Conservation (phyloP, 2,888 invertebrate species). For the Tolmerus cingulatus region DNA sequence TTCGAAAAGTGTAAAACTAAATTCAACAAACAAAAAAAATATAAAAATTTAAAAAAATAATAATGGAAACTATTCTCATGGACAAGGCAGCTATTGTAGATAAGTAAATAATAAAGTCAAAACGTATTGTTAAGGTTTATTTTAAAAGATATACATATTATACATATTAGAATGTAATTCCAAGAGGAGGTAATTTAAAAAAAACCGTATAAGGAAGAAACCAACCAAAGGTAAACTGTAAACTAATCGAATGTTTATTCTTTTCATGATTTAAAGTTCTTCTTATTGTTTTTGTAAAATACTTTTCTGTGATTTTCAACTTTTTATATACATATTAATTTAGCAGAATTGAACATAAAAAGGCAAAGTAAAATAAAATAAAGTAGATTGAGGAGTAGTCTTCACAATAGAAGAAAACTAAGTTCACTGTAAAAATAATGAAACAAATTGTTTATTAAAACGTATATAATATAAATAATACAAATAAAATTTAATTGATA, state of each 20-base stretch:
- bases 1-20: slow-evolving; percentile 45
- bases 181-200: not conserved
- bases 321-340: slow-evolving; percentile 51
- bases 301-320: slow-evolving; percentile 47
- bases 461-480: slow-evolving; percentile 10
- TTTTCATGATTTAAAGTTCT: not conserved
- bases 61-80: slow-evolving; percentile 59
- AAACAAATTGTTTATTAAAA: slow-evolving; percentile 13
- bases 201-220: slow-evolving; percentile 12
- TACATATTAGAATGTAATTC: slow-evolving; percentile 34
- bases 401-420: slow-evolving; percentile 29
- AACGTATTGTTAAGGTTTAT: slow-evolving; percentile 34
- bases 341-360: slow-evolving; percentile 49
- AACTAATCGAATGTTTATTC: slow-evolving; percentile 5
- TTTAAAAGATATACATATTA: slow-evolving; percentile 42
- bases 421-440: slow-evolving; percentile 33
- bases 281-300: slow-evolving; percentile 29
- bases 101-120: slow-evolving; percentile 54
- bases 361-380: not conserved
- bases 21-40: slow-evolving; percentile 55
- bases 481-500: slow-evolving; percentile 37
- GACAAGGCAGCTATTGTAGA: slow-evolving; percentile 64
- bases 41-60: slow-evolving; percentile 29
- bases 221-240: not conserved
- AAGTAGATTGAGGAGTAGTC: not conserved